These are phyloP conservation scores for Ictidomys tridecemlineatus DNA, from an alignment of 2,113 vertebrate species.

Conservation along the genomic window DNA sequence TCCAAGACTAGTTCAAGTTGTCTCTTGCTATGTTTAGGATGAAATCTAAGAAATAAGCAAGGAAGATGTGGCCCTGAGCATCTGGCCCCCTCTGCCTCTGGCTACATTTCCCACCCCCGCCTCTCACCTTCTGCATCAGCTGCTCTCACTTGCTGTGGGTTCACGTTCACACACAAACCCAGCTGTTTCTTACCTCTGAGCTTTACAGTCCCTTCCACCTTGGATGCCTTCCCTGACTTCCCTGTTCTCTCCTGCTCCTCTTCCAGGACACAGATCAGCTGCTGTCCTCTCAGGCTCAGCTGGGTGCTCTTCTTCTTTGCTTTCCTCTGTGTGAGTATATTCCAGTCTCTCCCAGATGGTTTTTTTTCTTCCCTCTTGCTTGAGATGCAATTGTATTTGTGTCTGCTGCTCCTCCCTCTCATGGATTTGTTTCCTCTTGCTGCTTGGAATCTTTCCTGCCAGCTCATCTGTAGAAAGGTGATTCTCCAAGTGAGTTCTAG, in stretches of 20 bases:
- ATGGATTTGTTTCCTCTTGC: too few relatives aligned
- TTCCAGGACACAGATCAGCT: neutral
- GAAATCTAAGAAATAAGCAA: neutral
- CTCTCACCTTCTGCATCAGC: accelerated
- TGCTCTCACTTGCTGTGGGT: neutral
- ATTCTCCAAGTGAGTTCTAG: neutral
- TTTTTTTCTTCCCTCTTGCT: neutral
- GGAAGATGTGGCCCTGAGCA: neutral
- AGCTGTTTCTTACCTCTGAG: neutral
- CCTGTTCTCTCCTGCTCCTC: neutral
- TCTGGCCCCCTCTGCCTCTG: neutral
- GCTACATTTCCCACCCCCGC: accelerated
- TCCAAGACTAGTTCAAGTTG: neutral
- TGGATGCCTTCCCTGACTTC: neutral
- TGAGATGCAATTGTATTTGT: accelerated
- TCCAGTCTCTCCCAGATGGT: neutral
- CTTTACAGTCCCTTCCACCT: neutral
- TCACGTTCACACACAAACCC: neutral
- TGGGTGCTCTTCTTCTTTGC: neutral
- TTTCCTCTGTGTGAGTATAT: neutral
- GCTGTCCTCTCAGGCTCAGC: too few relatives aligned
- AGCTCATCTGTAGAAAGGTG: neutral
- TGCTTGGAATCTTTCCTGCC: neutral
- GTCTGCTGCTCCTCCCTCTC: neutral
- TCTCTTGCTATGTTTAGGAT: neutral